phyloP scores from a whole-genome alignment of 2,113 vertebrate species.

The Plotosus lineatus region DNA sequence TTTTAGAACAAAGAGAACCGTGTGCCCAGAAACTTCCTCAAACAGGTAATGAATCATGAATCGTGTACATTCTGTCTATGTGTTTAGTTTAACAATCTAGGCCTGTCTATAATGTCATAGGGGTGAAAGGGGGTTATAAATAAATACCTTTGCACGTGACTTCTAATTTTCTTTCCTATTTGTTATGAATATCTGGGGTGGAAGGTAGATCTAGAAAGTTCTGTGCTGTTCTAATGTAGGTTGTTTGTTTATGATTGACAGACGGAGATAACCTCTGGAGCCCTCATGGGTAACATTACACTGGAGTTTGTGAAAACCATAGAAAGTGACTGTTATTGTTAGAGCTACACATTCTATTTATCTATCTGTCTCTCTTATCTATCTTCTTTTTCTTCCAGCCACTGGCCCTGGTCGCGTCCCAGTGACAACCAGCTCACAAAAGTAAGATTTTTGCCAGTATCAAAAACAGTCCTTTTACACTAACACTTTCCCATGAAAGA shows the following conservation, averaged over 20 bases:
- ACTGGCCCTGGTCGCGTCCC: constrained; percentile 65
- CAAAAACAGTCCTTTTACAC: background rate
- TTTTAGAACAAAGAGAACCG: constrained; percentile 75
- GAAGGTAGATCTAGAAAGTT: background rate
- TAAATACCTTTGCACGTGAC: too few relatives aligned
- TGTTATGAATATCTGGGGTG: too few relatives aligned
- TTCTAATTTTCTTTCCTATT: too few relatives aligned
- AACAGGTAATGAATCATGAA: constrained; percentile 64
- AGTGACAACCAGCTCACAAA: constrained; percentile 58
- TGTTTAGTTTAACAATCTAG: too few relatives aligned
- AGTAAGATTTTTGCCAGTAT: constrained; percentile 56
- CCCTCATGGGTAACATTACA: constrained; percentile 18
- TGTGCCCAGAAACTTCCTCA: constrained; percentile 58
- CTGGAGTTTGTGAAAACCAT: background rate
- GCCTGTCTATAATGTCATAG: too few relatives aligned
- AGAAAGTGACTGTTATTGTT: background rate
- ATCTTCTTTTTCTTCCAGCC: constrained; percentile 45
- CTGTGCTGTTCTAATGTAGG: background rate
- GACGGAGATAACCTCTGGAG: background rate
- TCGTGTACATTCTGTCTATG: too few relatives aligned
- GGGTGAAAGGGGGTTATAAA: too few relatives aligned
- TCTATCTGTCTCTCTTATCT: too few relatives aligned
- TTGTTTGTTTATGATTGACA: background rate
- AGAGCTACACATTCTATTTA: background rate
- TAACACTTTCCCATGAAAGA: too few relatives aligned